Percentiles rank a stretch among this genome's conserved stretches.
These are phyloP conservation scores for Dolichotis patagonum DNA, from an alignment of 2,113 vertebrate species.

Conservation along the genomic window DNA sequence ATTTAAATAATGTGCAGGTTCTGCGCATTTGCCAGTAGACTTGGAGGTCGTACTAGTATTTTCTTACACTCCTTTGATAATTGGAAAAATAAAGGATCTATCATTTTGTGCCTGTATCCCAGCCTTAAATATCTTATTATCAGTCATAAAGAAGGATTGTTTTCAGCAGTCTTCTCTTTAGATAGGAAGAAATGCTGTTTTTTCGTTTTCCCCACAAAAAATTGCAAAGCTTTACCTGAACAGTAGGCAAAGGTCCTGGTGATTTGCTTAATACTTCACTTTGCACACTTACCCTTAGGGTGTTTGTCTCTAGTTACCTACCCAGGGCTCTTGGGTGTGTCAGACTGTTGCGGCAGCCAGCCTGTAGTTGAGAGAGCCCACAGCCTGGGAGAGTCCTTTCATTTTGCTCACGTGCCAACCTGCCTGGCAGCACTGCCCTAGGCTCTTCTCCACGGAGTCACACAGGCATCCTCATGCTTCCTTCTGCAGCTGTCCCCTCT, in stretches of 20 bases:
- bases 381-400: not conserved
- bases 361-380: accelerated
- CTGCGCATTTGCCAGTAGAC: not conserved
- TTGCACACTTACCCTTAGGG: not conserved
- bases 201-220: not conserved
- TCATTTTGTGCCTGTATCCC: not conserved
- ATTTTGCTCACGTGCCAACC: not conserved
- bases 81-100: accelerated
- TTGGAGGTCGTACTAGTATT: not conserved
- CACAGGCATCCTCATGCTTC: accelerated
- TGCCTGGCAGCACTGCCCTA: accelerated
- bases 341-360: not conserved
- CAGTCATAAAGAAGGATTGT: not conserved
- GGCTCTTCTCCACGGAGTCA: accelerated
- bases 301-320: not conserved
- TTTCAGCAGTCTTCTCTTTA: not conserved
- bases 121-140: not conserved
- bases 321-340: no score
- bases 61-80: not conserved
- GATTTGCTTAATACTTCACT: accelerated
- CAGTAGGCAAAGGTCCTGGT: no score
- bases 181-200: not conserved
- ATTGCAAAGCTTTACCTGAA: not conserved
- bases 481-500: not conserved
- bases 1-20: constrained; percentile 58